These are phyloP conservation scores for Aegypius monachus DNA, from an alignment of 2,113 vertebrate species.

Conservation along the genomic window DNA sequence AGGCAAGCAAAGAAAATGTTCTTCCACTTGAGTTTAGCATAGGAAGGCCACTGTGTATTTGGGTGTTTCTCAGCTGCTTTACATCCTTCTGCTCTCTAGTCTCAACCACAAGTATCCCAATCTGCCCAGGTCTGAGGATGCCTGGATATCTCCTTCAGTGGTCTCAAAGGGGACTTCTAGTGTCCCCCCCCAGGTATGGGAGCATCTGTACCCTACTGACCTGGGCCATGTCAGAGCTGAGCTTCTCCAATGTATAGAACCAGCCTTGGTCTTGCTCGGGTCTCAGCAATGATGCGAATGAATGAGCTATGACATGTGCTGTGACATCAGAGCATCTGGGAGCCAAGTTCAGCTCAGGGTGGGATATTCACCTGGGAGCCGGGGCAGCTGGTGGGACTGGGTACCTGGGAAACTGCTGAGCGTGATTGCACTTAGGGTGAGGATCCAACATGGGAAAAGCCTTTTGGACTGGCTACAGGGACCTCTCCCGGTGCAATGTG, in stretches of 20 bases:
- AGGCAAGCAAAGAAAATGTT: neutral
- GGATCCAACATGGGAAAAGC: neutral
- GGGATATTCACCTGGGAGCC: neutral
- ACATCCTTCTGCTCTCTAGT: neutral
- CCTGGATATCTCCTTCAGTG: neutral
- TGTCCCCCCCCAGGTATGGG: neutral
- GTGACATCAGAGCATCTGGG: neutral
- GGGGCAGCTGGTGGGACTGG: neutral
- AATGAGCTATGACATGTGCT: neutral
- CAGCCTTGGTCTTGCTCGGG: neutral
- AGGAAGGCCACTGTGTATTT: rapidly evolving
- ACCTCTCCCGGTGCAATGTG: neutral
- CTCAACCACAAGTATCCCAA: neutral
- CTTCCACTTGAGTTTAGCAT: neutral
- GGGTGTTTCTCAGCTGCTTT: neutral
- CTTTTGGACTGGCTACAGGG: neutral
- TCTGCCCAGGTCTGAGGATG: neutral
- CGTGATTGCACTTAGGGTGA: rapidly evolving
- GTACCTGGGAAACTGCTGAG: neutral
- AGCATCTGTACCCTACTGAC: neutral
- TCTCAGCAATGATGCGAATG: neutral
- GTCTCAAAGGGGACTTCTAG: neutral
- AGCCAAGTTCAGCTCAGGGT: neutral
- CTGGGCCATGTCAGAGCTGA: neutral
- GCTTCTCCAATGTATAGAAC: neutral